phyloP scores from a whole-genome alignment of 1,140 invertebrate species.

The Brachionus plicatilis region DNA sequence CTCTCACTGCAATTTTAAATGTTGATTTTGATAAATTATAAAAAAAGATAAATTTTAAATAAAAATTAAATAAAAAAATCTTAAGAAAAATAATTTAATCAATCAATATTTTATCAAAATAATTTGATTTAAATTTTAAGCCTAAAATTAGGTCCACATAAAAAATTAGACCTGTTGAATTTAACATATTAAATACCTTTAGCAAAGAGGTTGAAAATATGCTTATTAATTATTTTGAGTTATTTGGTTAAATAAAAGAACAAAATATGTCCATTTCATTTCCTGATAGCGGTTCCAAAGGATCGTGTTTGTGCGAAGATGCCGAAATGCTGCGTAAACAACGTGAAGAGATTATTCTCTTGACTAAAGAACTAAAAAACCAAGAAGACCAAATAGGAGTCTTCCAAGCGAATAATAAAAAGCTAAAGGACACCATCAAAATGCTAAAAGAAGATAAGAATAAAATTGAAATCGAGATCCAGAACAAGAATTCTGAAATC shows the following conservation, averaged over 20 bases:
- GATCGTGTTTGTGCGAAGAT: background rate
- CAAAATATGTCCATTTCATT: background rate
- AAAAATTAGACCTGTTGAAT: background rate
- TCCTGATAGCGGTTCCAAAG: background rate
- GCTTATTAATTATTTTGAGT: background rate
- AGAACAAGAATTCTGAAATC: background rate
- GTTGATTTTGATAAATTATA: too few species aligned
- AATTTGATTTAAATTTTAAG: background rate
- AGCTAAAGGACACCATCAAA: background rate
- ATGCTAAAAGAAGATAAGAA: background rate
- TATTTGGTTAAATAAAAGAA: background rate
- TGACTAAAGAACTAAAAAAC: constrained; percentile 12
- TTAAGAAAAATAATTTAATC: background rate
- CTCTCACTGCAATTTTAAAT: too few species aligned
- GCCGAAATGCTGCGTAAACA: constrained; percentile 10
- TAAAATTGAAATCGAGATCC: background rate
- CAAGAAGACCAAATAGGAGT: constrained; percentile 9
- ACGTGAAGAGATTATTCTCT: constrained; percentile 15
- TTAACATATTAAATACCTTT: background rate
- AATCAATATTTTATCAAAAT: background rate
- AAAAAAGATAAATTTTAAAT: too few species aligned
- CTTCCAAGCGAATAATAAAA: background rate
- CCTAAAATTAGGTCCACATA: constrained; percentile 10
- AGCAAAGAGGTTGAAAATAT: background rate
- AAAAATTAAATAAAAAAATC: too few species aligned